Evolutionary conservation across 2,797 vertebrate genomes (phyloP), one percentile per base, ranked within the genome.

Genomic region (Chaetodon trifasciatus): DNA sequence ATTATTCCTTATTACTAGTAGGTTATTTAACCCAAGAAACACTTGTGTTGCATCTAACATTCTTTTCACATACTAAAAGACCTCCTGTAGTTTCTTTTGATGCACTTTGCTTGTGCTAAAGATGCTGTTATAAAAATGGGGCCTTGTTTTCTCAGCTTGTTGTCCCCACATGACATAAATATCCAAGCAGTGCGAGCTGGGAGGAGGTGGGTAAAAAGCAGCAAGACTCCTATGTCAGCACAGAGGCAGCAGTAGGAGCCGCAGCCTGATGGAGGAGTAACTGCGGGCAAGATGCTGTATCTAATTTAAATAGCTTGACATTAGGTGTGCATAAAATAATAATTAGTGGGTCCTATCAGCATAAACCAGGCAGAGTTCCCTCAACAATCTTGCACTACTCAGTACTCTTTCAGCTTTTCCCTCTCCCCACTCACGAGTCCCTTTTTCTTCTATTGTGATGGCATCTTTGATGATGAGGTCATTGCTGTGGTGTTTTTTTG

Each of bases 211-310:
- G 15, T 19, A 19, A 28, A 74, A 63, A 40, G 57, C 40, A 68
- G 52, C 24, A 52, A 62, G 12, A 8, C 37, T 52, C 15, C 6
- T 11, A 15, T 66, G 62, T 58, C 55, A 71, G 79, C 39, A 67
- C 46, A 53, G 37, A 24, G 21, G 28, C 35, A 42, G 23, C 21
- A 55, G 69, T 40, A 37, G 21, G 35, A 50, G 66, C 8, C 23
- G 46, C 40, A 61, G 28, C 40, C 13, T 32, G 61, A 44, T 44
- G 17, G 39, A 35, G 21, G 73, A 55, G 17, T 39, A 53, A 39
- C 46, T 46, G 28, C 0, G 10, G 35, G 42, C 0, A 1, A 53
- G 21, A 37, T 44, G 55, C 57, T 69, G 46, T 19, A 60, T 61
- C 17, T 39, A 24, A 32, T 62, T 66, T 53, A 47, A 55, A 77